Conservation (phyloP, 1,140 invertebrate genomes). For the Macrotrachela quadricornifera region DNA sequence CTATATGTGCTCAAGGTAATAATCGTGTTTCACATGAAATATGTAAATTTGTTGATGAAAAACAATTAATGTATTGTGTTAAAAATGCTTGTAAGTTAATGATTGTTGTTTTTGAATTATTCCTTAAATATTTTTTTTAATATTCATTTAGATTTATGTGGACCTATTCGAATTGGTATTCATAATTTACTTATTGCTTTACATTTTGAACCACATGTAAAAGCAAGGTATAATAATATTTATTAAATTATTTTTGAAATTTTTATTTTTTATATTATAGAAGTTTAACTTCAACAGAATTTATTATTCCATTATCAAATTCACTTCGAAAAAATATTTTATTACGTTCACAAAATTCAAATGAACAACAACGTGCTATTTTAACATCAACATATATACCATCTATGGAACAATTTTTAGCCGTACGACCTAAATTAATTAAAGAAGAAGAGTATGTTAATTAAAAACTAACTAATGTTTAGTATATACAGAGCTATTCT, state of each 20-base stretch:
- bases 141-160: constrained; percentile 68
- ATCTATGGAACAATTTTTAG: constrained; percentile 35
- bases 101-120: background rate
- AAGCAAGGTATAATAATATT: too few species aligned
- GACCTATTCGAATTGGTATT: constrained; percentile 76
- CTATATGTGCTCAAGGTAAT: constrained; percentile 88
- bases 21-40: constrained; percentile 78
- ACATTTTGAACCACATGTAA: constrained; percentile 48
- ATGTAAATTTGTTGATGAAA: constrained; percentile 85
- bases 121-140: background rate
- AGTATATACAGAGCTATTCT: too few species aligned
- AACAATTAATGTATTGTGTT: constrained; percentile 86
- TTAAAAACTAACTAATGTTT: background rate
- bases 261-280: constrained; percentile 73
- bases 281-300: constrained; percentile 49
- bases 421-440: constrained; percentile 72
- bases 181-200: constrained; percentile 85
- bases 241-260: too few species aligned
- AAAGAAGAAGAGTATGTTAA: constrained; percentile 36
- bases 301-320: constrained; percentile 64
- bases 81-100: constrained; percentile 48
- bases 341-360: too few species aligned
- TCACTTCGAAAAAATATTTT: too few species aligned
- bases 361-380: too few species aligned
- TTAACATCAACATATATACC: too few species aligned